phyloP scores from a whole-genome alignment of 1,140 invertebrate genomes.

The Caerostris extrusa region DNA sequence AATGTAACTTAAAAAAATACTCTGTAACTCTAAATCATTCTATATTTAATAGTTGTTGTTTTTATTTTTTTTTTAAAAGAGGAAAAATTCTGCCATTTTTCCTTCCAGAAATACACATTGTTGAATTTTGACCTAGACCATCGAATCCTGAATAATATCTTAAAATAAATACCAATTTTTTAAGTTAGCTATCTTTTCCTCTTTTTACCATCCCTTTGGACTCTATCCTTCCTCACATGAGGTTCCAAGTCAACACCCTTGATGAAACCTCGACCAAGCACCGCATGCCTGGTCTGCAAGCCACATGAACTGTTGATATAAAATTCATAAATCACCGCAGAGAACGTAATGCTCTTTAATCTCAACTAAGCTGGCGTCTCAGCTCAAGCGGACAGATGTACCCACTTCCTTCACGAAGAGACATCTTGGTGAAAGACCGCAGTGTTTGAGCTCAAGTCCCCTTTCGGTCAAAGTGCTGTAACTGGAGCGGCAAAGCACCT shows the following conservation, averaged over 20 bases:
- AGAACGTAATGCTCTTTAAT: neutral
- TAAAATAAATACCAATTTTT: too few species aligned
- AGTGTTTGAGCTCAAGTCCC: neutral
- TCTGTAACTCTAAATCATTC: too few species aligned
- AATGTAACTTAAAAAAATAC: too few species aligned
- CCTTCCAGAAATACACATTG: too few species aligned
- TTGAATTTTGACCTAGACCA: too few species aligned
- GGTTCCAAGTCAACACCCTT: neutral
- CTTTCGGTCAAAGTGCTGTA: conserved; percentile 64
- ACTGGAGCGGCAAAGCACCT: conserved; percentile 55
- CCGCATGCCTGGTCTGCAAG: neutral
- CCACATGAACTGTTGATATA: neutral
- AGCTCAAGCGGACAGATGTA: neutral
- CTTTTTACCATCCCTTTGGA: too few species aligned
- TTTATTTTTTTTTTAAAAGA: too few species aligned
- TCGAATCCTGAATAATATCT: too few species aligned
- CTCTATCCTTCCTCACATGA: neutral
- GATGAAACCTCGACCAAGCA: neutral
- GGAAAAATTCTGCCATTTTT: too few species aligned
- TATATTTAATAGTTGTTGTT: too few species aligned
- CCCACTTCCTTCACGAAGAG: conserved; percentile 19
- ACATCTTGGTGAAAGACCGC: neutral
- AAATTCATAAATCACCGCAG: neutral
- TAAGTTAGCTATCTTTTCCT: too few species aligned
- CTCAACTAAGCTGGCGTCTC: neutral